These are phyloP conservation scores for Sternotherus odoratus DNA, from an alignment of 2,797 vertebrate species.

Conservation along the genomic window DNA sequence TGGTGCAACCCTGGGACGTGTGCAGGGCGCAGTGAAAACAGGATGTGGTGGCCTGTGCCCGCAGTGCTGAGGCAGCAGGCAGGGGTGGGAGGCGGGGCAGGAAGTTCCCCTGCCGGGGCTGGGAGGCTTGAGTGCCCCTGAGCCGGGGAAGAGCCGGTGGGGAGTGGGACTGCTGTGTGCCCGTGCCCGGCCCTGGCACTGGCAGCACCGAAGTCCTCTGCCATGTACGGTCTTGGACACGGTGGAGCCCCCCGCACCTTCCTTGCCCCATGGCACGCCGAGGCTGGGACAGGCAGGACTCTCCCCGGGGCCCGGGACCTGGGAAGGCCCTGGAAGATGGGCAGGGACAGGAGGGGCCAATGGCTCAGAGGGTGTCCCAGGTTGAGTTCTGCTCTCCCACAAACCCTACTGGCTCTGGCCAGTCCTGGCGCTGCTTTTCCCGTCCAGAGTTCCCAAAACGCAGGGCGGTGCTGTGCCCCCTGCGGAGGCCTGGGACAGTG, in stretches of 20 bases:
- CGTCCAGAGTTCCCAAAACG: accelerated
- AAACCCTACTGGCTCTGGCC: too few species aligned
- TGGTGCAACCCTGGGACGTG: slow-evolving; percentile 28
- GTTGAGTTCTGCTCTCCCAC: too few species aligned
- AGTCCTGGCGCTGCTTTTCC: accelerated
- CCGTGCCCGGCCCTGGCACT: background rate
- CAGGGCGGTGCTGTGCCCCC: accelerated
- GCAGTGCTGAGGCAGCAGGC: background rate
- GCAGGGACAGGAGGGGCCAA: background rate
- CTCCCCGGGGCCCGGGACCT: background rate
- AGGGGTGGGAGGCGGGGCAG: background rate
- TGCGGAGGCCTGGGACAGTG: accelerated
- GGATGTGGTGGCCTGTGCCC: slow-evolving; percentile 57
- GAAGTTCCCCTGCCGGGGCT: slow-evolving; percentile 14
- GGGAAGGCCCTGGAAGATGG: background rate
- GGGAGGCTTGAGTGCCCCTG: background rate
- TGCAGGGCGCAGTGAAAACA: slow-evolving; percentile 21
- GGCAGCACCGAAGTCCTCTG: background rate
- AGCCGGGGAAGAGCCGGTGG: background rate
- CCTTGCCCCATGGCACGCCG: background rate
- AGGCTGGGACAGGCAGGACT: background rate
- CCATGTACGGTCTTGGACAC: background rate
- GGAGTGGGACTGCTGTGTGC: background rate
- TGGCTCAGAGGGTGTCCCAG: too few species aligned
- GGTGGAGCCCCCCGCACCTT: background rate